A percentile compares a stretch with the other conserved stretches of the same genome.
These are phyloP conservation scores for Eilema griseolum DNA, from an alignment of 2,888 invertebrate species.

Conservation along the genomic window DNA sequence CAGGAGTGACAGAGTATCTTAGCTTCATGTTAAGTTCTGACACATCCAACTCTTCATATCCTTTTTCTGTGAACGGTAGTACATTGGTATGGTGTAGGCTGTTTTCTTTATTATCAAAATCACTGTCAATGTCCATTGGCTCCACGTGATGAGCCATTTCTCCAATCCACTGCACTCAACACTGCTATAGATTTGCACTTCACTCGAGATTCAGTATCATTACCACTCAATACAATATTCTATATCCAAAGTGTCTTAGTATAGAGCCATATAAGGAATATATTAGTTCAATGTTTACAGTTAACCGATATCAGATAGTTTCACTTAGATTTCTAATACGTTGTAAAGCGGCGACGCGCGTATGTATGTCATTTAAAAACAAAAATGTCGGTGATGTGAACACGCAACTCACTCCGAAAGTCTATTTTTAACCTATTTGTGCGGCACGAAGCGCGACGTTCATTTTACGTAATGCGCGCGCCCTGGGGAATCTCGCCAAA, in stretches of 20 bases:
- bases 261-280: constrained; percentile 66
- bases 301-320: constrained; percentile 73
- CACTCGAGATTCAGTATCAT: constrained; percentile 32
- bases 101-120: constrained; percentile 82
- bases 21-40: constrained; percentile 81
- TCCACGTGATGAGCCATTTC: constrained; percentile 76
- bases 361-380: constrained; percentile 84
- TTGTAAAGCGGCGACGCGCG: constrained; percentile 65
- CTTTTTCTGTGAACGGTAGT: constrained; percentile 75
- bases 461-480: constrained; percentile 78
- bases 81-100: constrained; percentile 75
- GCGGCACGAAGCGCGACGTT: constrained; percentile 71
- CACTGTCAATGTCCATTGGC: constrained; percentile 80
- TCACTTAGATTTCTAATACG: constrained; percentile 82
- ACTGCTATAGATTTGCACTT: constrained; percentile 40
- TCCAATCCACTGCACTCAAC: constrained; percentile 42
- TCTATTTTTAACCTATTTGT: constrained; percentile 85
- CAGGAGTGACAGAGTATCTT: constrained; percentile 79
- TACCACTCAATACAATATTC: constrained; percentile 33
- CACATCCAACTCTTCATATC: constrained; percentile 79
- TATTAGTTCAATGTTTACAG: constrained; percentile 79
- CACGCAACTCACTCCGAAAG: constrained; percentile 78
- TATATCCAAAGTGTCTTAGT: constrained; percentile 54
- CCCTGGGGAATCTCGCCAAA: constrained; percentile 85
- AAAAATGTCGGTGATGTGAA: constrained; percentile 77